These are phyloP conservation scores for Spea multiplicata DNA, from an alignment of 2,113 vertebrate genomes.

Conservation along the genomic window DNA sequence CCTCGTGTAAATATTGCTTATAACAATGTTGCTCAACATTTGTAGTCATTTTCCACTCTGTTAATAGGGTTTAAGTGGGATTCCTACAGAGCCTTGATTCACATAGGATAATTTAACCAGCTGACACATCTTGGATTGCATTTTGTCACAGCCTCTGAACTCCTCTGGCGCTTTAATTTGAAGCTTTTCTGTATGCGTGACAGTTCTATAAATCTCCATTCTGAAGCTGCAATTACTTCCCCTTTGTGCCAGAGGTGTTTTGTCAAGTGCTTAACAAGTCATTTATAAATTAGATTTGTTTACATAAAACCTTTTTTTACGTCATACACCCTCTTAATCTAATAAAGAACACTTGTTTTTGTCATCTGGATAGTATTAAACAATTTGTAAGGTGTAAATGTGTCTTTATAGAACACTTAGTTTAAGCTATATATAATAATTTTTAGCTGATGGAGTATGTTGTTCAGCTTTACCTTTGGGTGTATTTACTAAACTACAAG, in stretches of 20 bases:
- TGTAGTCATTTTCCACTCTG: constrained; percentile 25
- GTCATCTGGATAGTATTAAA: not conserved
- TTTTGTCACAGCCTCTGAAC: constrained; percentile 37
- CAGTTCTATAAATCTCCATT: constrained; percentile 46
- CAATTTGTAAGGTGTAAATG: not conserved
- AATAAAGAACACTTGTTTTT: not conserved
- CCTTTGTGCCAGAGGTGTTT: constrained; percentile 25
- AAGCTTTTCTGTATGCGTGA: constrained; percentile 33
- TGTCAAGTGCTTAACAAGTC: constrained; percentile 29
- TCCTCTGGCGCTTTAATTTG: constrained; percentile 33
- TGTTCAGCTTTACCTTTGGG: too few relatives aligned
- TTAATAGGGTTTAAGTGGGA: constrained; percentile 15
- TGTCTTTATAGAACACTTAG: not conserved
- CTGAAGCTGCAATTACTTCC: constrained; percentile 30
- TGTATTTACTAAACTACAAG: too few relatives aligned
- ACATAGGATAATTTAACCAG: constrained; percentile 38
- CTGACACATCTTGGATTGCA: constrained; percentile 38
- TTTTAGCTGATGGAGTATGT: not conserved
- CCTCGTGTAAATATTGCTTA: not conserved
- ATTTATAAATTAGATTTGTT: constrained; percentile 37
- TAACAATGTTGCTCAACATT: constrained; percentile 9
- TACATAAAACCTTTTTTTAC: constrained; percentile 19
- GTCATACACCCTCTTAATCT: constrained; percentile 7
- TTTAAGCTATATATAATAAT: not conserved
- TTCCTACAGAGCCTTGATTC: constrained; percentile 27